These are phyloP conservation scores for Clarias batrachus DNA, from an alignment of 2,113 vertebrate species.

Conservation along the genomic window DNA sequence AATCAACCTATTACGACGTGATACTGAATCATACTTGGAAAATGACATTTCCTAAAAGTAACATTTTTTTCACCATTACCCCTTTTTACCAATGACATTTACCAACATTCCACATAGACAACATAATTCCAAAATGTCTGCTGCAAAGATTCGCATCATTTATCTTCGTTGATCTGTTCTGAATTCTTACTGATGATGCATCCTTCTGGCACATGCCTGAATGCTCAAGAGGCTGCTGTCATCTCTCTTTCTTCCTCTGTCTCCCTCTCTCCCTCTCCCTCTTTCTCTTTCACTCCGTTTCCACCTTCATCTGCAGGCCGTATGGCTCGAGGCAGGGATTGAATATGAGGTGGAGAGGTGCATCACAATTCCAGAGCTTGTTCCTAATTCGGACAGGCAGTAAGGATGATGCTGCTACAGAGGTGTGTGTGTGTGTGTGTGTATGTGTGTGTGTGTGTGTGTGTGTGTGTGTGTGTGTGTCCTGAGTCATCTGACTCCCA, in stretches of 20 bases:
- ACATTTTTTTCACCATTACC: background rate
- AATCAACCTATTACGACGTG: background rate
- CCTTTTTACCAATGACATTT: background rate
- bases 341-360: slow-evolving; percentile 51
- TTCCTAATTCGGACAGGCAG: slow-evolving; percentile 53
- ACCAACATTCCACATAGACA: slow-evolving; percentile 15
- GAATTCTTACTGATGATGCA: slow-evolving; percentile 49
- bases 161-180: slow-evolving; percentile 58
- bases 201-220: slow-evolving; percentile 38
- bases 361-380: slow-evolving; percentile 44
- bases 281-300: background rate
- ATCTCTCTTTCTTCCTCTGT: background rate
- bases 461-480: background rate
- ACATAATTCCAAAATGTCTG: slow-evolving; percentile 58
- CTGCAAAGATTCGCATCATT: slow-evolving; percentile 50
- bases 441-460: slow-evolving; percentile 38
- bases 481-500: slow-evolving; percentile 59
- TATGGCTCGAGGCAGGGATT: slow-evolving; percentile 41
- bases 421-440: slow-evolving; percentile 25
- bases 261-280: slow-evolving; percentile 4
- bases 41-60: slow-evolving; percentile 12
- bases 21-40: background rate
- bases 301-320: slow-evolving; percentile 25
- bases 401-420: slow-evolving; percentile 52
- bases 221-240: slow-evolving; percentile 43